Evolutionary conservation across 2,113 vertebrate species (phyloP).

Genomic region (Ivindomyrus marchei): DNA sequence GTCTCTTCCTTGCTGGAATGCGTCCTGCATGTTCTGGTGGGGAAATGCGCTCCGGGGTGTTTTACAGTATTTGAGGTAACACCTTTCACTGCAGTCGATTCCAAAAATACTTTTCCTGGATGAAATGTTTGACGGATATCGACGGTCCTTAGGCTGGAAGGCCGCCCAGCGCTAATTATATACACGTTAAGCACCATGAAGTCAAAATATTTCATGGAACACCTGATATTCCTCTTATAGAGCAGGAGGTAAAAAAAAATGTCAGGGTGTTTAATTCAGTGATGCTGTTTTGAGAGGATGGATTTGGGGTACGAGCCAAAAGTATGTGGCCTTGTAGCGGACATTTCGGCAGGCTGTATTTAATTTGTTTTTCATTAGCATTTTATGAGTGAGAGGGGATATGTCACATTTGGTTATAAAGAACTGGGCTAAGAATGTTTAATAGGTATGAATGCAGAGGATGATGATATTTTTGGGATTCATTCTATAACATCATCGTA

Average conservation of each 20-base stretch:
- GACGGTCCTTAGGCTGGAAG: not conserved
- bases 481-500: constrained; percentile 49
- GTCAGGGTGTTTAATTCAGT: not conserved
- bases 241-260: not conserved
- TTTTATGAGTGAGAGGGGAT: not conserved
- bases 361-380: not conserved
- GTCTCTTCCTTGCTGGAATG: not conserved
- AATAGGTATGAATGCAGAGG: constrained; percentile 44
- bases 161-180: not conserved
- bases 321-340: not conserved
- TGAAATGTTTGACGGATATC: not conserved
- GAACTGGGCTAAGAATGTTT: constrained; percentile 41
- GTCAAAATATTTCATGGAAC: not conserved
- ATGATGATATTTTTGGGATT: constrained; percentile 43
- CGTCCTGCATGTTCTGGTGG: not conserved
- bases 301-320: not conserved
- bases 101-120: not conserved
- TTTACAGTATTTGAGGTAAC: not conserved
- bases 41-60: not conserved
- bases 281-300: not conserved
- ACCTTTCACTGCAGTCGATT: not conserved
- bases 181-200: not conserved
- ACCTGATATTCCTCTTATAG: not conserved
- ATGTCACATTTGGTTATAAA: constrained; percentile 14
- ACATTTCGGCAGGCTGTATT: not conserved